Base-by-base conservation (phyloP, 2,888 invertebrate species). In the Platerodrilus igneus region DNA sequence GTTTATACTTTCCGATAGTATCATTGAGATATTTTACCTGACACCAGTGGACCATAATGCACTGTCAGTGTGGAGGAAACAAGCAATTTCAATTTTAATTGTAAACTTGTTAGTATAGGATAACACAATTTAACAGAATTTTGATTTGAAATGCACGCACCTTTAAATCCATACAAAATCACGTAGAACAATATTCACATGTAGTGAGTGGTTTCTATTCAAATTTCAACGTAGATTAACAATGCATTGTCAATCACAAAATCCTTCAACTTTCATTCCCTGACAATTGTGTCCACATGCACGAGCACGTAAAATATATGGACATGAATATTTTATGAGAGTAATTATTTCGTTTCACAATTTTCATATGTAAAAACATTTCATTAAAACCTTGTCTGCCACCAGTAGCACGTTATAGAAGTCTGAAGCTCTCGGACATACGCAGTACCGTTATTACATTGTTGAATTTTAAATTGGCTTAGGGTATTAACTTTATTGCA, bases 341-440 rank as follows among this genome's bases (percentile, higher is more conserved):
- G 40, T 44, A 39, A 44, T 44, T 44, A 44, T 44, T 44, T 44
- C 44, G 40, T 37, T 40, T 44, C 44, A 44, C 39, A 40, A 40
- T 44, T 44, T 44, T 44, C 44, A 44, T 39, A 39, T 40, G 35
- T 39, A 40, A 44, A 44, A 44, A 37, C 44, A 37, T 39, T 43
- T 43, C 38, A 43, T 38, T 43, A 43, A 38, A 39, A 22, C 31
- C 31, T 31, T 22, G 22, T n/a, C n/a, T n/a, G 29, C 10, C 3
- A 11, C 31, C 31, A 22, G 15, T 10, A 14, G 20, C 20, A 10
- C 31, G 31, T 22, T 19, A 16, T 20, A 19, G 19, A 20, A 30
- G 20, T 30, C 20, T 20, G 15, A 30, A 20, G 11, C 30, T 16
- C 9, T 15, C 20, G 30, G 13, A n/a, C n/a, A n/a, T n/a, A n/a